phyloP scores from a whole-genome alignment of 2,888 invertebrate genomes.

The Oscheius sp. region DNA sequence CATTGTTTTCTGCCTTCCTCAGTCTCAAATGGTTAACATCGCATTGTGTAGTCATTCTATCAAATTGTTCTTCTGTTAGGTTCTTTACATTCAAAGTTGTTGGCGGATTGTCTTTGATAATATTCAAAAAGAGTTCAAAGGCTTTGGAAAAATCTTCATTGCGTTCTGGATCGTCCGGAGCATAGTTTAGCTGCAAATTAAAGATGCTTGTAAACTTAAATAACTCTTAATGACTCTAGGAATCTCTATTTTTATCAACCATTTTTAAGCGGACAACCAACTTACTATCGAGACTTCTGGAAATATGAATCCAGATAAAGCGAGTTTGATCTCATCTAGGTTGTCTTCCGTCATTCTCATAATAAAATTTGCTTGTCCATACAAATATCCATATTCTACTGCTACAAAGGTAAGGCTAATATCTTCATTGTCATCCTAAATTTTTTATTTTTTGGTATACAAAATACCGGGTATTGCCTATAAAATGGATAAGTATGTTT shows the following conservation, averaged over 20 bases:
- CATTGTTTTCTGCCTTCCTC: not conserved
- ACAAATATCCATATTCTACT: not conserved
- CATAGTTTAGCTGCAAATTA: not conserved
- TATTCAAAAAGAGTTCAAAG: not conserved
- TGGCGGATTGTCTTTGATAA: not conserved
- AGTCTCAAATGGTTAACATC: not conserved
- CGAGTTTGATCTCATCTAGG: not conserved
- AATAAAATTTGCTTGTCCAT: constrained; percentile 1
- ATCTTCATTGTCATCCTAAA: not conserved
- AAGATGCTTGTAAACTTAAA: no score
- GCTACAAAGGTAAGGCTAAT: not conserved
- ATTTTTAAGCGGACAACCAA: not conserved
- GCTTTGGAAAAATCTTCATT: not conserved
- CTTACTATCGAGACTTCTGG: constrained; percentile 9
- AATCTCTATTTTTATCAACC: not conserved
- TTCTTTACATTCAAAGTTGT: not conserved
- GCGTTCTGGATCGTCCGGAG: not conserved
- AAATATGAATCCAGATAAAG: constrained; percentile 10
- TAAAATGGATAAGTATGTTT: not conserved
- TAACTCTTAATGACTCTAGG: not conserved
- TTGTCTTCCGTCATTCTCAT: not conserved
- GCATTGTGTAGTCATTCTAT: not conserved
- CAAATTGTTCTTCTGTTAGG: not conserved
- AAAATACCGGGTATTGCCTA: not conserved
- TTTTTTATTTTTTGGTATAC: not conserved